A percentile compares a stretch with the other conserved stretches of the same genome.
These are phyloP conservation scores for Lingula anatina DNA, from an alignment of 2,888 invertebrate species.

Conservation along the genomic window DNA sequence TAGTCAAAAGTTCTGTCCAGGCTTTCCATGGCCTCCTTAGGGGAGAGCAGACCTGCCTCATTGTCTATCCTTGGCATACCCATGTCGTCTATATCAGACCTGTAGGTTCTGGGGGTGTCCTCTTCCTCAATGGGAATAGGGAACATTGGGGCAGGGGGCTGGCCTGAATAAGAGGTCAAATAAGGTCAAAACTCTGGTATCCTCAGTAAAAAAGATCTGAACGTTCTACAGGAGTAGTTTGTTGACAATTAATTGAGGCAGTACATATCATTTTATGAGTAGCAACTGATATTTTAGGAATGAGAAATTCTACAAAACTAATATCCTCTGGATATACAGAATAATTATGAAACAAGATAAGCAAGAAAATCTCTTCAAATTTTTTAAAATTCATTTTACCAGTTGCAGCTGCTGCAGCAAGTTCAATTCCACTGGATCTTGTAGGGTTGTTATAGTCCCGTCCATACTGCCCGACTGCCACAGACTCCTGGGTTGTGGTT, in stretches of 20 bases:
- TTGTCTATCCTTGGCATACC: conserved; percentile 9
- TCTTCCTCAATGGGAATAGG: conserved; percentile 28
- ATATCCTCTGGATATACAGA: no score
- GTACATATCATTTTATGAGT: no score
- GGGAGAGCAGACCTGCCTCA: conserved; percentile 18
- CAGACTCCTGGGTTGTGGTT: no score
- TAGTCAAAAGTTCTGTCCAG: conserved; percentile 34
- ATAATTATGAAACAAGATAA: no score
- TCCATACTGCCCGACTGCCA: background rate
- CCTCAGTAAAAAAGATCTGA: no score
- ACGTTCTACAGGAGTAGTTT: no score
- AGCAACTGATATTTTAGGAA: no score
- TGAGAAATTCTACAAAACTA: no score
- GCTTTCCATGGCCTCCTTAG: conserved; percentile 26
- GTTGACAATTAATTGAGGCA: no score
- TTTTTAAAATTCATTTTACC: no score
- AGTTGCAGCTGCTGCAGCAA: conserved; percentile 46
- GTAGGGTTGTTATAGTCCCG: conserved; percentile 10
- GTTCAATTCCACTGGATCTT: conserved; percentile 37
- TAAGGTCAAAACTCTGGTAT: no score
- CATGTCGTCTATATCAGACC: conserved; percentile 32
- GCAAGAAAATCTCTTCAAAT: no score
- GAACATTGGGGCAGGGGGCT: conserved; percentile 28
- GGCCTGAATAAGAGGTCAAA: conserved; percentile 18
- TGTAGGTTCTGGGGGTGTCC: conserved; percentile 44